A percentile compares a stretch with the other conserved stretches of the same genome.
Conservation (phyloP, 2,888 invertebrate species). For the Subacronicta megacephala region DNA sequence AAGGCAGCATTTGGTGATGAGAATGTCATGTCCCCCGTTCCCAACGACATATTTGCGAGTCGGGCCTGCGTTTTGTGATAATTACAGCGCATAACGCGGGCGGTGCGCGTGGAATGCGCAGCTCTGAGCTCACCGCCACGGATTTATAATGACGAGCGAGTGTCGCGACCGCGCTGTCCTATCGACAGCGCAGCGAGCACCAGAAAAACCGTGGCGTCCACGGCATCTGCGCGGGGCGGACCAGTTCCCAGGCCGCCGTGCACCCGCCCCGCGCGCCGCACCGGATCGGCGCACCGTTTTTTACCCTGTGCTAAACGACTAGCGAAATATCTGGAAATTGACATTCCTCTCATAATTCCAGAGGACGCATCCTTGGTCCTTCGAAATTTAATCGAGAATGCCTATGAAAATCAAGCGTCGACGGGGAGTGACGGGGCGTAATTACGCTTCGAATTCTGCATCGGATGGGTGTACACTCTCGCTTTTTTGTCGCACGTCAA, state of each 20-base stretch:
- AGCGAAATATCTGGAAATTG: conserved; percentile 87
- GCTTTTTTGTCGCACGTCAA: conserved; percentile 88
- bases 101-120: conserved; percentile 82
- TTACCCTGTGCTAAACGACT: conserved; percentile 80
- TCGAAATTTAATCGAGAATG: conserved; percentile 83
- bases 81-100: conserved; percentile 88
- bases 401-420: conserved; percentile 76
- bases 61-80: conserved; percentile 87
- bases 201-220: conserved; percentile 79
- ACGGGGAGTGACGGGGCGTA: conserved; percentile 76
- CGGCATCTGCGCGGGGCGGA: conserved; percentile 78
- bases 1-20: conserved; percentile 86
- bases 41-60: conserved; percentile 89
- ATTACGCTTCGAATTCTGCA: conserved; percentile 81
- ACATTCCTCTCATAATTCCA: conserved; percentile 86
- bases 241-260: conserved; percentile 75
- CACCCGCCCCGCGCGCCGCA: conserved; percentile 43
- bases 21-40: conserved; percentile 89
- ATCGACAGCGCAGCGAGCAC: conserved; percentile 71
- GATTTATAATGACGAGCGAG: conserved; percentile 87
- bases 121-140: conserved; percentile 86
- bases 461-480: conserved; percentile 83
- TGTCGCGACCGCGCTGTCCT: conserved; percentile 78
- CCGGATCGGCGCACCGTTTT: conserved; percentile 70
- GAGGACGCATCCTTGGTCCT: conserved; percentile 84